phyloP scores from a whole-genome alignment of 2,113 vertebrate genomes.

The Ceyx melanurus region DNA sequence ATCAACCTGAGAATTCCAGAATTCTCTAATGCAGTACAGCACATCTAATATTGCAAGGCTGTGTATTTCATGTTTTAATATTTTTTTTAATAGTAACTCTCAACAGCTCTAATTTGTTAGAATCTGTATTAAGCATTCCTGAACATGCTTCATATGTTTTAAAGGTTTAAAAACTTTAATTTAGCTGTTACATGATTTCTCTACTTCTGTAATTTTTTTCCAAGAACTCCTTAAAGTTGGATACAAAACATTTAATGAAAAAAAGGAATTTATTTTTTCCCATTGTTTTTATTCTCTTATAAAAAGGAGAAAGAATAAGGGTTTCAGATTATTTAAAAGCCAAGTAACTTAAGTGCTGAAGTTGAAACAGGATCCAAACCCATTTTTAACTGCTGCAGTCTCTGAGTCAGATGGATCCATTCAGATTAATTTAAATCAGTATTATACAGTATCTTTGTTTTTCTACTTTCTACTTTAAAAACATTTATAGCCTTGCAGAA shows the following conservation, averaged over 20 bases:
- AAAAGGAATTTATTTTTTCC: not conserved
- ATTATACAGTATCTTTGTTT: not conserved
- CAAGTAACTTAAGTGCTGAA: not conserved
- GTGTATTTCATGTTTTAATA: not conserved
- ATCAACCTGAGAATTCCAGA: not conserved
- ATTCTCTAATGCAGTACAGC: not conserved
- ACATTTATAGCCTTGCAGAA: not conserved
- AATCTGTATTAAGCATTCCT: not conserved
- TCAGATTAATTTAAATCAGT: not conserved
- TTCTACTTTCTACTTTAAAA: not conserved
- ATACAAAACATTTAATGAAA: not conserved
- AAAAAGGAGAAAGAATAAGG: not conserved
- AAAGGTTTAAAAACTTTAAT: not conserved
- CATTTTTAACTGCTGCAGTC: not conserved
- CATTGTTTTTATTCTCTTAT: not conserved
- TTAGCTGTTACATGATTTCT: not conserved
- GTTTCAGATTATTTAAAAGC: not conserved
- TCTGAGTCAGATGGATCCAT: not conserved
- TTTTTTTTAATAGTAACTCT: not conserved
- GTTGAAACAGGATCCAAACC: not conserved
- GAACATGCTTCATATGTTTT: not conserved
- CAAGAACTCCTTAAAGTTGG: not conserved
- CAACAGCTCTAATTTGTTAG: not conserved
- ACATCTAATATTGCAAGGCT: not conserved
- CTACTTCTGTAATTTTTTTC: not conserved